Evolutionary conservation across 2,888 invertebrate genomes (phyloP).

Genomic region (Eretmocerus hayati): DNA sequence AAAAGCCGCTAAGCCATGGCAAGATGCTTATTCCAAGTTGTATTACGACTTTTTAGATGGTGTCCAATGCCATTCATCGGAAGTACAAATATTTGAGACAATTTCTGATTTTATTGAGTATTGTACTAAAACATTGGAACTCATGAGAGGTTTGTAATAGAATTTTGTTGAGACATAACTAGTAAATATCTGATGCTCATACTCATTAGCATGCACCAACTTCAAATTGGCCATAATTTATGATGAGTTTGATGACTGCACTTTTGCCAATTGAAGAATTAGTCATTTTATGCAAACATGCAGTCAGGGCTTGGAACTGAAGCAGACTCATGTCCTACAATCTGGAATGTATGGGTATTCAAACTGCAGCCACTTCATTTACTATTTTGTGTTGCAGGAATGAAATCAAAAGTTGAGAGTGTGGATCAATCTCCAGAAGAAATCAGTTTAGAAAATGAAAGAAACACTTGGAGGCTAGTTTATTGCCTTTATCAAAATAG

Average conservation of each 20-base stretch:
- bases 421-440: constrained; percentile 37
- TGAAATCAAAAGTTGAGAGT: constrained; percentile 42
- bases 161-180: not conserved
- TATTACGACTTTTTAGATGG: constrained; percentile 41
- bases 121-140: constrained; percentile 57
- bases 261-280: not conserved
- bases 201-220: not conserved
- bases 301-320: not conserved
- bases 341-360: too few species aligned
- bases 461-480: constrained; percentile 82
- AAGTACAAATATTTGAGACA: constrained; percentile 54
- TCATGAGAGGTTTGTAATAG: constrained; percentile 37
- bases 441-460: constrained; percentile 63
- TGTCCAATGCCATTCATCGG: constrained; percentile 35
- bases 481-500: constrained; percentile 78
- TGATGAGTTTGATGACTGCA: not conserved
- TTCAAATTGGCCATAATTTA: not conserved
- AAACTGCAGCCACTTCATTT: too few species aligned
- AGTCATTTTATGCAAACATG: not conserved
- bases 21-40: constrained; percentile 35
- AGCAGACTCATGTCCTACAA: too few species aligned
- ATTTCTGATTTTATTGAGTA: constrained; percentile 58
- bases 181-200: too few species aligned
- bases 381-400: too few species aligned
- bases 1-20: constrained; percentile 40